Base-by-base conservation (phyloP, 2,113 vertebrate species). In the Zosterops pallidus region DNA sequence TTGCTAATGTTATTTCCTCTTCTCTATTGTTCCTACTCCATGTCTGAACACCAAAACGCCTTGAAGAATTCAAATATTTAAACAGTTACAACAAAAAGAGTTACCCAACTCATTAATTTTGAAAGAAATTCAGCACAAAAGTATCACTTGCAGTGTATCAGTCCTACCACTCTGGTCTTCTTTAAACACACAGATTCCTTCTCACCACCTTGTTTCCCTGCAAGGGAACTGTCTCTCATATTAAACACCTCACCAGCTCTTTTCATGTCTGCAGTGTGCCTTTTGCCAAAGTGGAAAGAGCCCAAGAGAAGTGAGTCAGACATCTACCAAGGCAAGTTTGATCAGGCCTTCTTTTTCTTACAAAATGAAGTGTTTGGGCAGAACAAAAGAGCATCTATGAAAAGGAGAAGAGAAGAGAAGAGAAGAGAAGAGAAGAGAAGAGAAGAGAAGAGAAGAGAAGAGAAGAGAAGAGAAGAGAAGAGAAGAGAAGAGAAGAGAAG, bases 11-110 rank as follows among this genome's bases (percentile, higher is more conserved):
- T 83, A 79, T 91, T 92, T 94, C 67, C 70, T 80, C 25, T 56
- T 31, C 11, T 42, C 17, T 82, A 5, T 83, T 94, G 41, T 53
- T 94, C 31, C 35, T 72, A 5, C 39, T 72, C n/a, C 35, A 14
- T 56, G 35, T 72, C 65, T 69, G 50, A 81, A 76, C 23, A 78
- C 31, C n/a, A 82, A 86, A 90, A 79, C 33, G 1, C 41, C 62
- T 78, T 79, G 39, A 84, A 71, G 56, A 92, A 91, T 57, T 64
- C 53, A 76, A 95, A 72, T 92, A 82, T 94, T 95, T 89, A 68
- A 94, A 76, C 15, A 85, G 37, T 57, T 63, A 85, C 25, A 63
- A 62, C 31, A 84, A 68, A 77, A 93, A 60, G 20, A 35, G 53
- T 78, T 62, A 64, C 49, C 3, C 25, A 72, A 39, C 11, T 83